Percentiles rank a stretch among this genome's conserved stretches.
These are phyloP conservation scores for Maniola jurtina DNA, from an alignment of 1,140 invertebrate species.

Conservation along the genomic window DNA sequence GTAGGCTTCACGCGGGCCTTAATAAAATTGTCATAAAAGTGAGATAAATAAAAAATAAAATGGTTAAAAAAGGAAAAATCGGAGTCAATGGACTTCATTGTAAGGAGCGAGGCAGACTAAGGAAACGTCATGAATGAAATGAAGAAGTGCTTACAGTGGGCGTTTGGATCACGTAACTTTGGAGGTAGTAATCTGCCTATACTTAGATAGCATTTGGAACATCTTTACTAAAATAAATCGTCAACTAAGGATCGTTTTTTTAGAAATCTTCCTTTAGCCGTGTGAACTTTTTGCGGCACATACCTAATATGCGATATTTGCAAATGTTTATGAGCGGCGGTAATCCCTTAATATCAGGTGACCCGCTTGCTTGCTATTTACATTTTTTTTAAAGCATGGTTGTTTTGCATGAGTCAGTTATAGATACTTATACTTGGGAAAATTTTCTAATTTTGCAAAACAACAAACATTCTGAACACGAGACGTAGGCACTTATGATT, in stretches of 20 bases:
- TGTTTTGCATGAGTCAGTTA: no score
- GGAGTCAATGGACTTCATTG: constrained; percentile 53
- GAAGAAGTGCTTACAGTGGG: constrained; percentile 9
- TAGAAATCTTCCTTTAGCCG: neutral
- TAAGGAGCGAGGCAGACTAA: constrained; percentile 29
- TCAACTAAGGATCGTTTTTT: neutral
- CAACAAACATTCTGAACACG: no score
- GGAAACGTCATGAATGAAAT: constrained; percentile 21
- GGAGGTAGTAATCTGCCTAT: neutral
- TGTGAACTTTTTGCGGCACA: no score
- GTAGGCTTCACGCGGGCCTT: constrained; percentile 56
- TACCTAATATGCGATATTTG: no score
- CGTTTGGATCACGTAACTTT: neutral
- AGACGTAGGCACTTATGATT: no score
- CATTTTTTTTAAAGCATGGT: no score
- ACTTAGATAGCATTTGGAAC: constrained; percentile 2
- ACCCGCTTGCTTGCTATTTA: no score
- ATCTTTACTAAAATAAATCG: constrained; percentile 1
- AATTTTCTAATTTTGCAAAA: no score
- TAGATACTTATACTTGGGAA: no score
- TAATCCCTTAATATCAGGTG: no score
- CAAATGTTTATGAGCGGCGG: no score
- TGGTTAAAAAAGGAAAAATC: constrained; percentile 43
- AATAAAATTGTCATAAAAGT: constrained; percentile 72
- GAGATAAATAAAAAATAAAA: constrained; percentile 62